These are phyloP conservation scores for Brachyptera putata DNA, from an alignment of 2,888 invertebrate species.

Conservation along the genomic window DNA sequence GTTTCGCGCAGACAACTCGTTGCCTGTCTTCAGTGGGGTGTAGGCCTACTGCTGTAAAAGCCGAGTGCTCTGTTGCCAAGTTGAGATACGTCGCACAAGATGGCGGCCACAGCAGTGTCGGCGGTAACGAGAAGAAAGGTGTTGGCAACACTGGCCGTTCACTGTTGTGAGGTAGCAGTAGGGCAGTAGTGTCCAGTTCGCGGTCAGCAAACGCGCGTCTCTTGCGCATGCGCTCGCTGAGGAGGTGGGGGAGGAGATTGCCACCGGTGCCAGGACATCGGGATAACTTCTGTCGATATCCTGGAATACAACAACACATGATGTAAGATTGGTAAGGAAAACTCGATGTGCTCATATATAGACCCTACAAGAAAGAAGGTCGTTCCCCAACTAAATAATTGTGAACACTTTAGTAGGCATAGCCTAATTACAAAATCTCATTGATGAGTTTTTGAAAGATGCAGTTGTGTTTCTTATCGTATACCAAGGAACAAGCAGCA, in stretches of 20 bases:
- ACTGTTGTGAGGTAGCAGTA: constrained; percentile 1
- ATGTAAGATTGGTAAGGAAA: background rate
- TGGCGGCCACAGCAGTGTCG: constrained; percentile 32
- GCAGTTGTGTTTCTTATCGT: too few relatives aligned
- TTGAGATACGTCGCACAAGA: constrained; percentile 38
- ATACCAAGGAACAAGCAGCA: too few relatives aligned
- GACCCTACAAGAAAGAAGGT: too few relatives aligned
- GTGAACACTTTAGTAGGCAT: too few relatives aligned
- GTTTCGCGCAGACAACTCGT: constrained; percentile 24
- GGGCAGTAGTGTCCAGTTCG: constrained; percentile 44
- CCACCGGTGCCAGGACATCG: constrained; percentile 29
- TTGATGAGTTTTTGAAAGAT: too few relatives aligned
- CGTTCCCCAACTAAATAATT: too few relatives aligned
- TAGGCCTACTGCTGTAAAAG: constrained; percentile 30
- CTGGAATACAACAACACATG: constrained; percentile 33
- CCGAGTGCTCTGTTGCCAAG: constrained; percentile 2
- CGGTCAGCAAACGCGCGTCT: constrained; percentile 49
- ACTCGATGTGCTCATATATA: too few relatives aligned
- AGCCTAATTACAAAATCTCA: too few relatives aligned
- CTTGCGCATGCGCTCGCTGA: constrained; percentile 57
- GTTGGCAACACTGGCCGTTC: constrained; percentile 16
- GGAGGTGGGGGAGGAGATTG: constrained; percentile 35
- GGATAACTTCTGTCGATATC: constrained; percentile 39
- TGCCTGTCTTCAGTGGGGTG: background rate
- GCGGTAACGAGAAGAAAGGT: constrained; percentile 24